Conservation (phyloP, 92 coral and sea anemone species). For the Zoanthus sociatus region DNA sequence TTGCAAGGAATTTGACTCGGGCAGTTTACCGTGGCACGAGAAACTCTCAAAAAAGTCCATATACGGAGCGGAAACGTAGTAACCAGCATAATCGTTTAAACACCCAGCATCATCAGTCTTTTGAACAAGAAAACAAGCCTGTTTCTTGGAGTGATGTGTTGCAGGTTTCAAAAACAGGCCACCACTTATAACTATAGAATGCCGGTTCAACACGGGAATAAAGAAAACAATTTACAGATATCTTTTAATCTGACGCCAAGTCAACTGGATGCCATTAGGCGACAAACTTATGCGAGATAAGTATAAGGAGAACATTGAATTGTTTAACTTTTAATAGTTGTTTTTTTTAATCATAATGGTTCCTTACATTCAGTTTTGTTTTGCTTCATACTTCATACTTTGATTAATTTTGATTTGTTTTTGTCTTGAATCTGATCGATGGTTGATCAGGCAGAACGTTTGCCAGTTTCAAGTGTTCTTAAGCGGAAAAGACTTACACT, state of each 20-base stretch:
- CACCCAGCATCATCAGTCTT: too few species aligned
- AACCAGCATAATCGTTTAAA: too few species aligned
- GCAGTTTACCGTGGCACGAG: not conserved
- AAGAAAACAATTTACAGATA: not conserved
- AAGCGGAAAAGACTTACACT: not conserved
- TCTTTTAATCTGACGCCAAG: not conserved
- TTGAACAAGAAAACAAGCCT: too few species aligned
- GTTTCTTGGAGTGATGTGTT: too few species aligned
- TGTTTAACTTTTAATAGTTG: not conserved
- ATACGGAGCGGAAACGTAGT: too few species aligned
- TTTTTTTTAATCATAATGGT: not conserved
- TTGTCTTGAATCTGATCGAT: not conserved
- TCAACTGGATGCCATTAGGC: not conserved
- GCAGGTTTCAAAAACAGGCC: too few species aligned
- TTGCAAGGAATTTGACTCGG: not conserved
- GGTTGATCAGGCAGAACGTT: not conserved
- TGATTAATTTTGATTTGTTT: not conserved
- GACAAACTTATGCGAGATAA: not conserved
- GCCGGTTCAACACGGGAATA: not conserved
- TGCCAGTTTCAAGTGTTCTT: not conserved
- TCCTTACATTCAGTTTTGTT: conserved; percentile 9
- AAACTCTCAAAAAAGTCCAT: too few species aligned
- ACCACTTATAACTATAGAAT: too few species aligned
- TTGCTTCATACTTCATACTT: not conserved
- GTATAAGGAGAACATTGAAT: conserved; percentile 1